Evolutionary conservation across 2,113 vertebrate species (phyloP).

Genomic region (Dicentrarchus labrax): DNA sequence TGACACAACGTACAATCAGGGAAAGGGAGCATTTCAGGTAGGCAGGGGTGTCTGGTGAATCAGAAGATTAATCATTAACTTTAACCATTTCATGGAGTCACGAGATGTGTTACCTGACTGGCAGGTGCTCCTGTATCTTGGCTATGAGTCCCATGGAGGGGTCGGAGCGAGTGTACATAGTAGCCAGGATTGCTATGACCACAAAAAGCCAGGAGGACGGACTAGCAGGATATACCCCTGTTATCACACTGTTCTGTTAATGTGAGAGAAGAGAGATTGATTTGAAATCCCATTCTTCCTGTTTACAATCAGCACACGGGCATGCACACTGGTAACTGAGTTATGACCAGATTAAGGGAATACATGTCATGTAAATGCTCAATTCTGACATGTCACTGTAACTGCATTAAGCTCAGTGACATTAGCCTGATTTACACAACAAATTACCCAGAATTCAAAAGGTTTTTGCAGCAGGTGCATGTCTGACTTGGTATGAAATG

Average conservation of each 20-base stretch:
- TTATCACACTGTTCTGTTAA: constrained; percentile 89
- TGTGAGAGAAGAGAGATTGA: constrained; percentile 1
- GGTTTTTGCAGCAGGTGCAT: not conserved
- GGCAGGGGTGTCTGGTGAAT: not conserved
- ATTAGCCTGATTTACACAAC: not conserved
- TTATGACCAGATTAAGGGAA: not conserved
- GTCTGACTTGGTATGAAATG: not conserved
- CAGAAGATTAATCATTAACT: constrained; percentile 12
- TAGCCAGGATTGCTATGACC: constrained; percentile 90
- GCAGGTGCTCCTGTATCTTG: constrained; percentile 92
- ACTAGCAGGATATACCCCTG: constrained; percentile 90
- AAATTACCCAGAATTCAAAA: not conserved
- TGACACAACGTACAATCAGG: not conserved
- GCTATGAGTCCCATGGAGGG: constrained; percentile 95
- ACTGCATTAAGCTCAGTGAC: not conserved
- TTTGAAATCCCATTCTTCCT: constrained; percentile 24
- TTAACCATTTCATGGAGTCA: not conserved
- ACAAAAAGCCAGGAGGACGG: constrained; percentile 94
- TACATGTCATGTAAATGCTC: not conserved
- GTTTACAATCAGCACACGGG: not conserved
- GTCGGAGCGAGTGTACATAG: constrained; percentile 91
- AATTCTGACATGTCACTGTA: not conserved
- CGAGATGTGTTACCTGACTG: constrained; percentile 84
- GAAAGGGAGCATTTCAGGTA: not conserved
- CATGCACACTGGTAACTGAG: not conserved